Percentiles rank a stretch among this genome's conserved stretches.
phyloP scores from a whole-genome alignment of 2,797 vertebrate genomes.

The Oryzias dopingdopingensis region DNA sequence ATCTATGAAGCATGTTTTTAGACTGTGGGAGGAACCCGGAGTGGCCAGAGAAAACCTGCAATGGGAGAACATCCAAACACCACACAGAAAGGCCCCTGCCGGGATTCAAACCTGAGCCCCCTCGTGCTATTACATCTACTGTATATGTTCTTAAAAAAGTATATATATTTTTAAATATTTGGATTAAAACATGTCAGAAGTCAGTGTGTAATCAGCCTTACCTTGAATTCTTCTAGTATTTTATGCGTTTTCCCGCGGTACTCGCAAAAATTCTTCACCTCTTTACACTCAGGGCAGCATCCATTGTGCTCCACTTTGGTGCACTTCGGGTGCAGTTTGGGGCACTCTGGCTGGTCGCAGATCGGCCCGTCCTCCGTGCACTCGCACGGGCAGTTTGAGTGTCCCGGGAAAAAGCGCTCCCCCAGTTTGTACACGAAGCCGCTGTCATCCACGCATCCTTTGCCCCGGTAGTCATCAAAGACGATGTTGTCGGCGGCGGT shows the following conservation, averaged over 20 bases:
- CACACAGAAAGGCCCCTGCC: no score
- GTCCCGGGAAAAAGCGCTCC: slow-evolving; percentile 97
- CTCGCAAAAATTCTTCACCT: slow-evolving; percentile 99
- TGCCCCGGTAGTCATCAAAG: slow-evolving; percentile 98
- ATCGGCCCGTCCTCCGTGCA: slow-evolving; percentile 99
- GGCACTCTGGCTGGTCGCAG: slow-evolving; percentile 98
- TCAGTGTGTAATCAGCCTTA: slow-evolving; percentile 66
- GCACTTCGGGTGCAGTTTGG: slow-evolving; percentile 98
- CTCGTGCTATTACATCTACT: no score
- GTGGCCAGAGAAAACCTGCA: no score
- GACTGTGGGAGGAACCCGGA: no score
- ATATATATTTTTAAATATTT: no score
- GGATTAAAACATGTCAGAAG: no score
- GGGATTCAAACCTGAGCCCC: no score
- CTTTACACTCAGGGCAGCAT: slow-evolving; percentile 99
- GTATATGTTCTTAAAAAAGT: no score
- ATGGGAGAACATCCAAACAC: no score
- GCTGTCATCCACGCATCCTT: slow-evolving; percentile 98
- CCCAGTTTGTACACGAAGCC: slow-evolving; percentile 98
- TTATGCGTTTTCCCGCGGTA: slow-evolving; percentile 97
- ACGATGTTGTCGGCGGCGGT: slow-evolving; percentile 90
- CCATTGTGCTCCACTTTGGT: slow-evolving; percentile 99
- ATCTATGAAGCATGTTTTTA: no score
- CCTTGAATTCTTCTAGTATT: slow-evolving; percentile 99
- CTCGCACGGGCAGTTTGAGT: slow-evolving; percentile 98